Evolutionary conservation across 2,888 invertebrate species (phyloP).

Genomic region (Drosophila multiciliata): DNA sequence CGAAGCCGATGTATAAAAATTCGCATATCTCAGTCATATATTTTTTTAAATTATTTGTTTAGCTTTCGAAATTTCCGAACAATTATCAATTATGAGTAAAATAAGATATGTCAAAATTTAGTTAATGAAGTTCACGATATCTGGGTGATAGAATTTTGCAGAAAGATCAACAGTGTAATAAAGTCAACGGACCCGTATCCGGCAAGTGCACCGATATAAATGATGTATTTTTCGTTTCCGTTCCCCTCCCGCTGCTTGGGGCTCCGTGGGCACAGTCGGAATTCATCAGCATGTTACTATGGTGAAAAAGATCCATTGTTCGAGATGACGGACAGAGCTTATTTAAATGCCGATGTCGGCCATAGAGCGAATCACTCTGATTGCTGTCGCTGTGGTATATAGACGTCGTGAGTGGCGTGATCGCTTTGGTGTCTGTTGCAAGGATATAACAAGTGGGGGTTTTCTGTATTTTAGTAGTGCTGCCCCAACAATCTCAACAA

Average conservation of each 20-base stretch:
- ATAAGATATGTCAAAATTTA: not conserved
- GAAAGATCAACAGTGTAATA: not conserved
- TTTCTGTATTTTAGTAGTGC: conserved; percentile 50
- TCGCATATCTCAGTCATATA: not conserved
- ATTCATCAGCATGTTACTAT: conserved; percentile 78
- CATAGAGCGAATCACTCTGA: conserved; percentile 83
- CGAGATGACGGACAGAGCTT: conserved; percentile 67
- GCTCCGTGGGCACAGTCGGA: conserved; percentile 14
- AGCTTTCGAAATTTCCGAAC: not conserved
- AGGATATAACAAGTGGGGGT: conserved; percentile 36
- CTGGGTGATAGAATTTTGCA: not conserved
- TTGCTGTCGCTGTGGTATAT: conserved; percentile 83
- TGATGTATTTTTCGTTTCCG: conserved; percentile 28
- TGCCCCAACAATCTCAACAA: conserved; percentile 38
- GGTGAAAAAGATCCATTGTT: conserved; percentile 68
- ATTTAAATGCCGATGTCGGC: conserved; percentile 68
- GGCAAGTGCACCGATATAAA: conserved; percentile 33
- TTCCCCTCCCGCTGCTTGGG: conserved; percentile 10
- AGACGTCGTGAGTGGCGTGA: conserved; percentile 76
- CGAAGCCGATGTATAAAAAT: too few relatives aligned
- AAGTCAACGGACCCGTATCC: conserved; percentile 8
- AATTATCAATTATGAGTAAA: not conserved
- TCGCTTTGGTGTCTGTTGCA: conserved; percentile 30
- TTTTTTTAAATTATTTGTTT: not conserved
- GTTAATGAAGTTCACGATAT: not conserved